Base-by-base conservation (phyloP, 2,797 vertebrate genomes). In the Enteromius trimaculatus region DNA sequence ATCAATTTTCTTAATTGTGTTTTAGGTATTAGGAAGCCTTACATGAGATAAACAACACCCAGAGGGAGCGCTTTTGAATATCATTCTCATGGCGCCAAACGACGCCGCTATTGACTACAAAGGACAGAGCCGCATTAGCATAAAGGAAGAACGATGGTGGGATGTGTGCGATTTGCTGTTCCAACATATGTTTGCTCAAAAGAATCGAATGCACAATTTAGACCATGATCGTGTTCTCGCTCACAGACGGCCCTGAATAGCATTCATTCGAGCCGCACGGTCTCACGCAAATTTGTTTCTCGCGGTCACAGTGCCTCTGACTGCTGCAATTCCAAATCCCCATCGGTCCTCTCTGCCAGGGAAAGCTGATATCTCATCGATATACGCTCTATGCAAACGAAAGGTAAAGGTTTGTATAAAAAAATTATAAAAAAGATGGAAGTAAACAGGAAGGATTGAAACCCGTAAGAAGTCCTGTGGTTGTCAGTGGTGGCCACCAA, bases 1-100 rank as follows among this genome's bases (percentile, higher is more conserved):
- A 91, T 89, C 89, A 60, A 83, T 90, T 92, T 91, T 90, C 85
- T 86, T 90, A 87, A 86, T 81, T 85, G 82, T 81, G 65, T 80
- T 64, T 37, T 79, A 79, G 80, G 55, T 85, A 89, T 72, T 86
- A 85, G 79, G 78, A 89, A 87, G 89, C 82, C 77, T 84, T 82
- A 81, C 42, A 64, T 77, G 74, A 77, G 87, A 91, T 87, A 92
- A 90, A 89, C 85, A 85, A 88, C 78, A 65, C 70, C 84, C 81
- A 58, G 47, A 70, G 79, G 83, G 78, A 65, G 14, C 80, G 85
- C 86, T 75, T 91, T 86, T 71, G 78, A 87, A 87, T 87, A 77
- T 71, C 82, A 87, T 85, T 80, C 87, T 79, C 81, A 77, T 64
- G 21, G 37, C 26, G 47, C 72, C 29, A 42, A 89, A 42, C 26